phyloP scores from a whole-genome alignment of 2,113 vertebrate genomes.

The Dasyprocta punctata region DNA sequence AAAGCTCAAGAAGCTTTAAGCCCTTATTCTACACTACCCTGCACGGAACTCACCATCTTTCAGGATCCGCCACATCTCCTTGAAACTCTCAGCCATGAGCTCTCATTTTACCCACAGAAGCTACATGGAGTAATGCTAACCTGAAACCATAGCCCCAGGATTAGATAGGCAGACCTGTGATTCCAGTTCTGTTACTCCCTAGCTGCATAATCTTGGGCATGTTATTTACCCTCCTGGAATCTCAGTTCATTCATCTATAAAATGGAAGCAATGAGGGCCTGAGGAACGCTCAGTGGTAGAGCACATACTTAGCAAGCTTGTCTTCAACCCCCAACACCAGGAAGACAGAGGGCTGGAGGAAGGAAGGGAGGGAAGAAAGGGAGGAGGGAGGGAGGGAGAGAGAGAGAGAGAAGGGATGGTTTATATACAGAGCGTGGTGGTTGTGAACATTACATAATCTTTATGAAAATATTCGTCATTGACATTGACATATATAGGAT shows the following conservation, averaged over 20 bases:
- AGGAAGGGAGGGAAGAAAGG: neutral
- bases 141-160: neutral
- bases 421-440: neutral
- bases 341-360: neutral
- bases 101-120: conserved; percentile 7
- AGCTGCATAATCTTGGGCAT: neutral
- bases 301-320: neutral
- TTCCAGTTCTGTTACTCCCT: conserved; percentile 17
- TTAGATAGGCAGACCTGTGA: neutral
- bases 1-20: neutral
- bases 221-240: conserved; percentile 3
- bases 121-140: neutral
- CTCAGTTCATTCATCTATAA: conserved; percentile 56
- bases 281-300: neutral
- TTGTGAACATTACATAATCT: conserved; percentile 3
- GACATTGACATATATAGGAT: neutral
- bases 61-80: neutral
- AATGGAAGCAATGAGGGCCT: neutral
- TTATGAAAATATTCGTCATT: conserved; percentile 33
- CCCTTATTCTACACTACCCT: neutral
- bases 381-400: neutral
- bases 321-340: neutral
- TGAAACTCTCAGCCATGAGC: neutral
- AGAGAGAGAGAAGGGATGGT: neutral
- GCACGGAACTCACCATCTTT: neutral